These are phyloP conservation scores for Leptinotarsa peninsularis DNA, from an alignment of 2,888 invertebrate genomes.

Conservation along the genomic window DNA sequence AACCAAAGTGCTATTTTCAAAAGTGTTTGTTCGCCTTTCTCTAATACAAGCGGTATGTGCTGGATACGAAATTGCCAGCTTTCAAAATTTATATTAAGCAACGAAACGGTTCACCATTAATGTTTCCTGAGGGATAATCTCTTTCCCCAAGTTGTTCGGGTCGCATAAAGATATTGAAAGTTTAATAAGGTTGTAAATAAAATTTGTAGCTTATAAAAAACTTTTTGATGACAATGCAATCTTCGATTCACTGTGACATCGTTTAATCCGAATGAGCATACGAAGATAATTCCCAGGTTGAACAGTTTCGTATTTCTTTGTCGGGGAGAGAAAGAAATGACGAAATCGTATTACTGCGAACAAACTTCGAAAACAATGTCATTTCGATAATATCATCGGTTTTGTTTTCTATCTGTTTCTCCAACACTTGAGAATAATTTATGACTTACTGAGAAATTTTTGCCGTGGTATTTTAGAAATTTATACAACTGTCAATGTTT, in stretches of 20 bases:
- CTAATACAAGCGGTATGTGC: neutral
- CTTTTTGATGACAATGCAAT: neutral
- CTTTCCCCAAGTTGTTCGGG: neutral
- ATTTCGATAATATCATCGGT: too few species aligned
- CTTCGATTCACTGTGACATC: neutral
- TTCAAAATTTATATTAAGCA: neutral
- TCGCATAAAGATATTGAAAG: conserved; percentile 4
- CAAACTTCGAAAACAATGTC: too few species aligned
- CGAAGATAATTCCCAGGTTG: neutral
- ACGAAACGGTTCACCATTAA: neutral
- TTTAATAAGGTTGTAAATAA: neutral
- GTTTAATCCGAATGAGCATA: neutral
- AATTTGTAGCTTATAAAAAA: neutral
- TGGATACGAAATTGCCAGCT: neutral
- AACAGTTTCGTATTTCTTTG: neutral
- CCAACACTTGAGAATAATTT: too few species aligned
- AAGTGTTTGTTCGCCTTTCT: neutral
- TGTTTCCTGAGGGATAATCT: conserved; percentile 13
- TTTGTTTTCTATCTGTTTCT: too few species aligned
- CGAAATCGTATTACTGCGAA: too few species aligned
- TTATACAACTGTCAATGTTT: too few species aligned
- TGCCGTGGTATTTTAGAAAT: too few species aligned
- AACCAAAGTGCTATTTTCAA: neutral
- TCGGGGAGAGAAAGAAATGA: too few species aligned
- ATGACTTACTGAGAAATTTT: too few species aligned